Percentiles rank a stretch among this genome's conserved stretches.
phyloP scores from a whole-genome alignment of 2,797 vertebrate species.

The Loriculus beryllinus region DNA sequence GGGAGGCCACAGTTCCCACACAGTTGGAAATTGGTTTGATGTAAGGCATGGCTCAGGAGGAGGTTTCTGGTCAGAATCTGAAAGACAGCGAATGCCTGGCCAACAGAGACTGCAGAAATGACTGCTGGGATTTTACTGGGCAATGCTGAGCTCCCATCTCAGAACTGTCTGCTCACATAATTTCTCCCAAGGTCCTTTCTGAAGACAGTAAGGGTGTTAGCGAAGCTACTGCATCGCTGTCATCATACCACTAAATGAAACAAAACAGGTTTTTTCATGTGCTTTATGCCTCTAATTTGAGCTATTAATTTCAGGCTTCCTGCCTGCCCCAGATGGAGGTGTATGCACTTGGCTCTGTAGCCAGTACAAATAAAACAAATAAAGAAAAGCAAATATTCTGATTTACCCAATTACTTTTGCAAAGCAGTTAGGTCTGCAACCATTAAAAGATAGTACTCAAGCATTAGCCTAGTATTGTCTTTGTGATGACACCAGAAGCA shows the following conservation, averaged over 20 bases:
- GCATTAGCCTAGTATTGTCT: not conserved
- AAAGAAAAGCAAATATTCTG: not conserved
- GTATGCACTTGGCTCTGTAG: not conserved
- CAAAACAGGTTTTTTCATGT: not conserved
- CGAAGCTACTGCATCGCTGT: not conserved
- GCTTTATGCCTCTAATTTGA: not conserved
- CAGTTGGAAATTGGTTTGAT: not conserved
- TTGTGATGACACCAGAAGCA: conserved; percentile 35
- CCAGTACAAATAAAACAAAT: not conserved
- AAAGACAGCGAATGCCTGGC: not conserved
- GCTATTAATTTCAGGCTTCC: not conserved
- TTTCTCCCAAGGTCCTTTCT: not conserved
- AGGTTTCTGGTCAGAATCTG: conserved; percentile 13
- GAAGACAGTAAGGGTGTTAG: not conserved
- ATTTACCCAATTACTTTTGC: not conserved
- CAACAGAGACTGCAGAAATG: not conserved
- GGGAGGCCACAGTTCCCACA: not conserved
- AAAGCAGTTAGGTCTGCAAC: not conserved
- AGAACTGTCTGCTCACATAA: not conserved
- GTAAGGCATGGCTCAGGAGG: not conserved
- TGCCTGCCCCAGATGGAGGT: not conserved
- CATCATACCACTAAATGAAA: not conserved
- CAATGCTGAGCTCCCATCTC: not conserved
- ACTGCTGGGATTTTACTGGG: not conserved
- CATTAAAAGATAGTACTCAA: not conserved